Base-by-base conservation (phyloP, 2,797 vertebrate genomes). In the Aratinga solstitialis region DNA sequence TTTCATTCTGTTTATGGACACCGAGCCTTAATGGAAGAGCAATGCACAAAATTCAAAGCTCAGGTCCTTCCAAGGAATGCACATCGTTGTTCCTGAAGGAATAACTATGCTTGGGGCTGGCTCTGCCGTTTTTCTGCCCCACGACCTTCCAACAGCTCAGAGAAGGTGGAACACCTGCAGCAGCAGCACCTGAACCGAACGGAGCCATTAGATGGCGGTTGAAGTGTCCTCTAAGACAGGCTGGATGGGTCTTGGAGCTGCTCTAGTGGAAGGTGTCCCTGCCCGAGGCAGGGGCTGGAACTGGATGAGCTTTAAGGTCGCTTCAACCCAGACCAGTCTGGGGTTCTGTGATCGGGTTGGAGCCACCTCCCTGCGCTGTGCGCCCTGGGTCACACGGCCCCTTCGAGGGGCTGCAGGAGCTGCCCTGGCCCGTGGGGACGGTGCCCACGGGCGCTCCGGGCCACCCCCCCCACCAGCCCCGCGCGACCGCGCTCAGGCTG, bases 61-160 rank as follows among this genome's bases (percentile, higher is more conserved):
- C 0, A 0, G 17, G 30, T 42, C 29, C 50, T 20, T 18, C 21
- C 47, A 6, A 45, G 76, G 73, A 50, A 51, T 5, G 15, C 8
- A 24, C 20, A 5, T 21, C 36, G 68, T 65, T 24, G 20, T 15
- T 47, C 26, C n/a, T 4, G 11, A 34, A 61, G 36, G 30, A 65
- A 23, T 63, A 59, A 59, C 58, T 59, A 17, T 8, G 34, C 34
- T 5, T 26, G 34, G 23, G 58, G 58, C 34, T 36, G 34, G 34
- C 34, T 59, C 34, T 59, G 34, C 23, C 2, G 15, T 59, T 36
- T 36, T 59, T 59, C 58, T 59, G 34, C 34, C 58, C 58, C 58
- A 59, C 58, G 4, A 59, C 34, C 15, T 36, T 59, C 58, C 58
- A 59, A 36, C 58, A 17, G 58, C 23, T 36, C 23, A 59, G n/a